phyloP scores from a whole-genome alignment of 2,888 invertebrate genomes.

The Gastracanthus pulcherrimus region DNA sequence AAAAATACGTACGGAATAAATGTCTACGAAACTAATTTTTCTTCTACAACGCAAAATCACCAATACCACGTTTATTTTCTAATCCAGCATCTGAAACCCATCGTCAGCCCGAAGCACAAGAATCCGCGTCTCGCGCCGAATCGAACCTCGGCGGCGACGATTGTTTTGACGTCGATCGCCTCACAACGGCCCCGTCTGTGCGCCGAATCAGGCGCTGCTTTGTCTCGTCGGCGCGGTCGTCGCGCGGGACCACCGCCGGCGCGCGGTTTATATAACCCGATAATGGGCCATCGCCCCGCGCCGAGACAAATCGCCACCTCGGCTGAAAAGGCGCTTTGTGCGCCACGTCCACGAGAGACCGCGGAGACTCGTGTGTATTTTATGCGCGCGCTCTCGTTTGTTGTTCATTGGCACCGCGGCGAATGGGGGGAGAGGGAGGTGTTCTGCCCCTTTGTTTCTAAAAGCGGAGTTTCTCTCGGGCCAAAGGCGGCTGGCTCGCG shows the following conservation, averaged over 20 bases:
- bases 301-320: slow-evolving; percentile 6
- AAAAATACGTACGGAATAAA: too few relatives aligned
- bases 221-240: too few relatives aligned
- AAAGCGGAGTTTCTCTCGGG: too few relatives aligned
- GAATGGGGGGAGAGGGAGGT: neutral
- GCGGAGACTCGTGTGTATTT: too few relatives aligned
- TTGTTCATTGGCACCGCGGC: neutral
- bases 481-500: neutral
- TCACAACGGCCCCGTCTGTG: too few relatives aligned
- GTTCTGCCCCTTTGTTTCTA: neutral
- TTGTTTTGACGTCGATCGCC: slow-evolving; percentile 15
- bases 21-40: too few relatives aligned
- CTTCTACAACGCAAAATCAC: too few relatives aligned
- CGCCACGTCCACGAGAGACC: neutral
- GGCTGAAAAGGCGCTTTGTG: neutral
- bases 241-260: neutral
- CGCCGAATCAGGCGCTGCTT: neutral
- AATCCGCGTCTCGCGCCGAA: too few relatives aligned
- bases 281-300: neutral
- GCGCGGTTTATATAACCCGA: neutral
- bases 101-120: too few relatives aligned
- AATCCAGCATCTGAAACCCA: too few relatives aligned
- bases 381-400: neutral
- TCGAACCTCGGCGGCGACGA: neutral
- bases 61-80: too few relatives aligned